Conservation (phyloP, 2,113 vertebrate species). For the Zootoca vivipara region DNA sequence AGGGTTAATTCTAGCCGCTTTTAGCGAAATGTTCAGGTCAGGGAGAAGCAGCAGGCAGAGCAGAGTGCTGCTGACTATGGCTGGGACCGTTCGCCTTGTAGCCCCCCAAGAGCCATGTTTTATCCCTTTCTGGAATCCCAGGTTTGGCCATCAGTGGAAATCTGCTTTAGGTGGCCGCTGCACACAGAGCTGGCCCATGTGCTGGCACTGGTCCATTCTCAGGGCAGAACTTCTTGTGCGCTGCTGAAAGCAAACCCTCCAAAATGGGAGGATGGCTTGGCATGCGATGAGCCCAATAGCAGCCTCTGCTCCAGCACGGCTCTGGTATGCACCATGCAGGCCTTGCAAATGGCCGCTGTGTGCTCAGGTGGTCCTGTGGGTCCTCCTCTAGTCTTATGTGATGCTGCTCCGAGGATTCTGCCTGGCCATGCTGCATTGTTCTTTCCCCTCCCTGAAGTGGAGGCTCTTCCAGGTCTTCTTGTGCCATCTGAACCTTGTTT, state of each 20-base stretch:
- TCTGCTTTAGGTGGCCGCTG: neutral
- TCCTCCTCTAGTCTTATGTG: neutral
- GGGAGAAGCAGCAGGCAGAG: no score
- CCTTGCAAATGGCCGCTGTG: neutral
- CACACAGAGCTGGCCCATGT: neutral
- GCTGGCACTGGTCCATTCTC: no score
- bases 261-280: neutral
- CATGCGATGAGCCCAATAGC: neutral
- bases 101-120: no score
- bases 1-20: no score
- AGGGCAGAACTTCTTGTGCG: no score
- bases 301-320: neutral
- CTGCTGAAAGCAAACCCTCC: no score
- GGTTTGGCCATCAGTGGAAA: neutral
- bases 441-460: neutral
- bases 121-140: no score
- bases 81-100: no score
- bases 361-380: neutral
- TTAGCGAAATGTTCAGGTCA: no score
- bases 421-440: no score
- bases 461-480: neutral
- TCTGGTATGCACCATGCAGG: neutral
- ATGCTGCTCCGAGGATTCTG: neutral
- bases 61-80: no score
- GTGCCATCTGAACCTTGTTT: neutral